Evolutionary conservation across 2,797 vertebrate genomes (phyloP).

Genomic region (Lateolabrax maculatus): DNA sequence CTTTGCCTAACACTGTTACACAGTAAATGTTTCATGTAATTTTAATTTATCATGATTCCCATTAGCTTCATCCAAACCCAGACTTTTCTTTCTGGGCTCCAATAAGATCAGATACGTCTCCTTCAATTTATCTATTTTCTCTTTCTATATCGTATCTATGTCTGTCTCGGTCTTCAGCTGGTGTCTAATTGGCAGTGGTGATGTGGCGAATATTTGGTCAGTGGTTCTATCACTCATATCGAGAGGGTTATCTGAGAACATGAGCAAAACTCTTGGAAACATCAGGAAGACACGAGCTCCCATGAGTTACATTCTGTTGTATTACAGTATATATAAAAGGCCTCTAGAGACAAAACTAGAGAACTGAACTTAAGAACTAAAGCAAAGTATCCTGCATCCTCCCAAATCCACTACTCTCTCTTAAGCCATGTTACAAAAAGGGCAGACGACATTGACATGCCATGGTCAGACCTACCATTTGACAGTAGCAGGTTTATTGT

Average conservation of each 20-base stretch:
- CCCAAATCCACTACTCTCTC: background rate
- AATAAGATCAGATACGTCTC: background rate
- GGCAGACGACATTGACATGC: conserved; percentile 31
- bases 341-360: conserved; percentile 6
- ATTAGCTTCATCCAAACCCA: background rate
- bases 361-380: conserved; percentile 14
- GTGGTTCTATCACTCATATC: background rate
- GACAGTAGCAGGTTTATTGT: conserved; percentile 62
- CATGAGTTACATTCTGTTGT: conserved; percentile 24
- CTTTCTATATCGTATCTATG: background rate
- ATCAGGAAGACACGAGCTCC: conserved; percentile 5
- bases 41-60: background rate
- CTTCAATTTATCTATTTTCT: background rate
- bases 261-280: conserved; percentile 6
- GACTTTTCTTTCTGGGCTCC: background rate
- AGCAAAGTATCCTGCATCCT: background rate
- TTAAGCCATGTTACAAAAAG: conserved; percentile 5
- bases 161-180: conserved; percentile 1
- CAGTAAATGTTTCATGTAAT: background rate
- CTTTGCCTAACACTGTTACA: background rate
- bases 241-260: conserved; percentile 23
- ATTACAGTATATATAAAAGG: conserved; percentile 21
- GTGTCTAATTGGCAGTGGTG: conserved; percentile 35
- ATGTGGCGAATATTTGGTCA: conserved; percentile 19
- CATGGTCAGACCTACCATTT: conserved; percentile 49